These are phyloP conservation scores for Dicrostonyx torquatus DNA, from an alignment of 2,797 vertebrate genomes.

Conservation along the genomic window DNA sequence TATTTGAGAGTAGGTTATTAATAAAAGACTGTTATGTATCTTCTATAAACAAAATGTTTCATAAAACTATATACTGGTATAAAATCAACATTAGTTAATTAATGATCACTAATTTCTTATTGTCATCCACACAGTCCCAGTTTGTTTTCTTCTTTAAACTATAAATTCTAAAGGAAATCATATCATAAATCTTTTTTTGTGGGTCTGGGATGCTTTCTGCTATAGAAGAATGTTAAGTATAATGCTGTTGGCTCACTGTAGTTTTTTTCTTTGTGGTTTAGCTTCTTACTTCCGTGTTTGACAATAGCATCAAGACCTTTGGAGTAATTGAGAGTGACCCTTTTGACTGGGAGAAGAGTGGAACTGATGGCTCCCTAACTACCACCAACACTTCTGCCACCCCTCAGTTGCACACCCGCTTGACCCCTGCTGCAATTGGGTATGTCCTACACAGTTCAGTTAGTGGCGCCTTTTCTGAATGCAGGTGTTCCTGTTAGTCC, in stretches of 20 bases:
- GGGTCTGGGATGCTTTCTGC: constrained; percentile 33
- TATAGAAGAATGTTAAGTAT: constrained; percentile 9
- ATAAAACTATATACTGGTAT: not conserved
- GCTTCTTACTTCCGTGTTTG: constrained; percentile 98
- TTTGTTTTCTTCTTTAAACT: constrained; percentile 5
- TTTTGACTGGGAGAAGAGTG: constrained; percentile 98
- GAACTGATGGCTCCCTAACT: constrained; percentile 92
- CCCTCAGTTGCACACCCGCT: constrained; percentile 95
- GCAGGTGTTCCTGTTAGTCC: constrained; percentile 4
- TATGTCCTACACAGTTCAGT: constrained; percentile 78
- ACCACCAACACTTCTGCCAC: constrained; percentile 93
- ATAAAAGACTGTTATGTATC: not conserved
- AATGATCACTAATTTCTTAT: constrained; percentile 45
- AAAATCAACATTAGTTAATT: constrained; percentile 19
- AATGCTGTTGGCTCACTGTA: constrained; percentile 12
- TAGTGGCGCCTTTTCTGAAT: not conserved
- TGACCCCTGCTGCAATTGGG: constrained; percentile 97
- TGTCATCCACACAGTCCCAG: not conserved
- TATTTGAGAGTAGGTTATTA: constrained; percentile 31
- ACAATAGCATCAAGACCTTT: constrained; percentile 97
- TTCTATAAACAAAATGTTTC: constrained; percentile 33
- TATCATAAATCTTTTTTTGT: constrained; percentile 31
- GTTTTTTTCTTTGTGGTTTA: constrained; percentile 81
- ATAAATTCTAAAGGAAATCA: constrained; percentile 41
- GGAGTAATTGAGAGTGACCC: constrained; percentile 96